Evolutionary conservation across 2,113 vertebrate genomes (phyloP).

Genomic region (Columba livia): DNA sequence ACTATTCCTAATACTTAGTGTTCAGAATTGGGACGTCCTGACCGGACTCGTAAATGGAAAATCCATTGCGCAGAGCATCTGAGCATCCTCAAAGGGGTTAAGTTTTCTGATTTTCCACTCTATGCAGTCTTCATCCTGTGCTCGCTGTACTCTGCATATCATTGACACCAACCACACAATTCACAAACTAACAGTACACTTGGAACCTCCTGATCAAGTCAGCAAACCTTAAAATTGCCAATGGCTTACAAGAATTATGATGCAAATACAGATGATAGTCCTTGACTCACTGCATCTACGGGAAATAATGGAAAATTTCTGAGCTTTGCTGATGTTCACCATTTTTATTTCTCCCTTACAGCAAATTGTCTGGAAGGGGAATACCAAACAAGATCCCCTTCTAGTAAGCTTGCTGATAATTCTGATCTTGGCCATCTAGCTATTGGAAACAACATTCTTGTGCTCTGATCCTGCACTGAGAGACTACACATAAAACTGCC

Average conservation of each 20-base stretch:
- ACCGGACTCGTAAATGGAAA: neutral
- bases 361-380: neutral
- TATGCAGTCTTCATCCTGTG: neutral
- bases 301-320: neutral
- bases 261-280: neutral
- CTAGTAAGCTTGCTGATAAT: neutral
- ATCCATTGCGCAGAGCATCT: neutral
- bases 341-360: neutral
- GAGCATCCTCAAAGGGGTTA: neutral
- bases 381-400: neutral
- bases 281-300: neutral
- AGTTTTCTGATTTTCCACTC: neutral
- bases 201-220: neutral
- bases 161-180: neutral
- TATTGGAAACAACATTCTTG: neutral
- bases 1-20: neutral
- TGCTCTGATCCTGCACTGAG: neutral
- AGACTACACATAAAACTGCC: neutral
- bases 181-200: neutral
- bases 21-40: constrained; percentile 21
- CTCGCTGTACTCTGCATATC: neutral
- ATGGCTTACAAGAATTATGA: neutral
- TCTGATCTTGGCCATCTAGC: neutral
- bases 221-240: neutral
- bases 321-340: neutral